phyloP scores from a whole-genome alignment of 1,140 invertebrate species.

The Drosophila mayri region DNA sequence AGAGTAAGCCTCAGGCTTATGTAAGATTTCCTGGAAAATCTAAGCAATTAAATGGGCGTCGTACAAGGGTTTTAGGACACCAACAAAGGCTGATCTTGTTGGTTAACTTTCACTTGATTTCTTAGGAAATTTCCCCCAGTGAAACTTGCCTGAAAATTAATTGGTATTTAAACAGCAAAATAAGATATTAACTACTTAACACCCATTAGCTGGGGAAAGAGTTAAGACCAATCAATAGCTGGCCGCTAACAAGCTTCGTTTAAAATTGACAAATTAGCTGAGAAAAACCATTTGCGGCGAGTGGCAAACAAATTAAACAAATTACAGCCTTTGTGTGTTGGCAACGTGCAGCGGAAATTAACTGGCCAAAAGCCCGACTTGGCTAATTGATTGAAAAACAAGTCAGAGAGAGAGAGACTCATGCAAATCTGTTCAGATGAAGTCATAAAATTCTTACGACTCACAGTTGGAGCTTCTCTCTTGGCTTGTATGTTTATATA shows the following conservation, averaged over 20 bases:
- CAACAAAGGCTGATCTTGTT: conserved; percentile 28
- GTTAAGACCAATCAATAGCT: conserved; percentile 33
- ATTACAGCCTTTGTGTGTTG: conserved; percentile 55
- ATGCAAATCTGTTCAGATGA: conserved; percentile 70
- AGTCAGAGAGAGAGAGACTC: conserved; percentile 30
- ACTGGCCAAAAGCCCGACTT: conserved; percentile 29
- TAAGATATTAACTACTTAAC: conserved; percentile 72
- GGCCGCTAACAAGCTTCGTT: conserved; percentile 53
- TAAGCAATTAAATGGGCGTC: conserved; percentile 37
- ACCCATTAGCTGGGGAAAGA: conserved; percentile 58
- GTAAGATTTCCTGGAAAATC: conserved; percentile 68
- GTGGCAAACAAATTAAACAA: conserved; percentile 72
- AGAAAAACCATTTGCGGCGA: conserved; percentile 69
- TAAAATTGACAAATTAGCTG: conserved; percentile 75
- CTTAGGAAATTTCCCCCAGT: conserved; percentile 12
- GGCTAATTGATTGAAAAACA: conserved; percentile 67
- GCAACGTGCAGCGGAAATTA: conserved; percentile 41
- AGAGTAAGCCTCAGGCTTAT: conserved; percentile 38
- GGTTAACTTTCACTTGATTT: conserved; percentile 26
- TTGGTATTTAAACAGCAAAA: conserved; percentile 56
- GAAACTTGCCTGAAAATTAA: conserved; percentile 34
- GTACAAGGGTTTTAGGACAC: conserved; percentile 69
- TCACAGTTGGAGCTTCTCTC: conserved; percentile 22
- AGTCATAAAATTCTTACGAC: conserved; percentile 80
- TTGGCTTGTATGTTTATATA: conserved; percentile 28